Evolutionary conservation across 2,888 invertebrate genomes (phyloP), one percentile per base, ranked within the genome.

Genomic region (Oscheius onirici): DNA sequence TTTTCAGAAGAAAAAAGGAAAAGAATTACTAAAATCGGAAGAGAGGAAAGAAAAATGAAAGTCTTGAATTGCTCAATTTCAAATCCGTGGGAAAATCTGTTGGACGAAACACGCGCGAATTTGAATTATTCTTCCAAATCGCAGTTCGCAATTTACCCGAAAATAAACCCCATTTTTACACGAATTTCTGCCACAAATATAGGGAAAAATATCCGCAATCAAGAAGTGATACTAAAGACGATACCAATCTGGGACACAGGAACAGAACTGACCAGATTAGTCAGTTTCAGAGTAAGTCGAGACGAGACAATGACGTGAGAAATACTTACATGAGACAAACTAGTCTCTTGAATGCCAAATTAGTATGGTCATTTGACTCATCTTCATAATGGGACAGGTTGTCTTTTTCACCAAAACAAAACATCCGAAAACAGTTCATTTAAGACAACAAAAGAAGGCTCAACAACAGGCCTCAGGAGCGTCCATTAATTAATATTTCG

Each of bases 381-480:
- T 51, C 22, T 51, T 24, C 51, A 17, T 55, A 55, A 55, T 55
- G 28, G 55, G 28, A 55, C 55, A 10, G 28, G 55, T 55, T 26
- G 55, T 55, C 55, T 28, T 22, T 24, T 13, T 3, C 52, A 24
- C 6, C 3, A 17, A 24, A 52, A 52, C 24, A 22, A n/a, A 34
- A 34, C 57, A 22, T 28, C 20, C 58, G 41, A 22, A 58, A 58
- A 58, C 40, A 13, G 40, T 58, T 58, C 40, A 58, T 58, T 58
- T 20, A 13, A 41, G 58, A 58, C 58, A 58, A 58, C 41, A 58
- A 40, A 22, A 58, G 40, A 41, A 41, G 11, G n/a, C 20, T 26
- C 28, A 58, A 58, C 40, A 58, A 58, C 58, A n/a, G 58, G 34
- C 34, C 58, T 61, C 61, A 61, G 24, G 43, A 46, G 24, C 26